A percentile compares a stretch with the other conserved stretches of the same genome.
These are phyloP conservation scores for Cirrhinus mrigala DNA, from an alignment of 2,797 vertebrate species.

Conservation along the genomic window DNA sequence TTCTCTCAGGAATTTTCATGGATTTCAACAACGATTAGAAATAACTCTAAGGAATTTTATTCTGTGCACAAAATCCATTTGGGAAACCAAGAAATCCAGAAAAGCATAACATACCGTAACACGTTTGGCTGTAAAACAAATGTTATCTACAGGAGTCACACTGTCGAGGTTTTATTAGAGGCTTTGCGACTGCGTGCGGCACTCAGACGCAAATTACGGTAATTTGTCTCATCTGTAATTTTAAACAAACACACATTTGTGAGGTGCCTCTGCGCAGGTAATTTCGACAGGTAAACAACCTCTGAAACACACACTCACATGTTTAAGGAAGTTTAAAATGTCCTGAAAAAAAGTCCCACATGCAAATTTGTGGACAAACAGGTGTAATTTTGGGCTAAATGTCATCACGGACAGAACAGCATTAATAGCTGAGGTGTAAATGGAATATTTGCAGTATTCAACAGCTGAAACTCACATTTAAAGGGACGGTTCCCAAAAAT, in stretches of 20 bases:
- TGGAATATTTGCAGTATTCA: not conserved
- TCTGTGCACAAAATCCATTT: not conserved
- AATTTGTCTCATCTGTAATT: conserved; percentile 41
- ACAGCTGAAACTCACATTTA: not conserved
- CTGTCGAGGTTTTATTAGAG: conserved; percentile 40
- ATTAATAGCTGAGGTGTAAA: not conserved
- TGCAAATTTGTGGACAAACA: not conserved
- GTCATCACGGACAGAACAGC: not conserved
- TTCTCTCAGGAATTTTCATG: not conserved
- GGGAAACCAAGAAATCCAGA: not conserved
- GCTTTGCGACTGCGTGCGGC: not conserved
- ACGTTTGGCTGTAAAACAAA: conserved; percentile 7
- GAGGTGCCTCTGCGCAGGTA: not conserved
- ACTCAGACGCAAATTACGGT: conserved; percentile 41
- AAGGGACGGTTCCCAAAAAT: not conserved
- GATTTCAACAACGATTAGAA: not conserved
- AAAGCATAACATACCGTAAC: not conserved
- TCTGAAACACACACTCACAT: not conserved
- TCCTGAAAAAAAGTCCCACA: conserved; percentile 13
- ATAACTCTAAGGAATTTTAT: not conserved
- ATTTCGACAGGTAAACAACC: conserved; percentile 1
- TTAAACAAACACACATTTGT: conserved; percentile 27
- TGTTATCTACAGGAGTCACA: not conserved
- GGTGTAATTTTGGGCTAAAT: not conserved
- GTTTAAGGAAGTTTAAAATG: not conserved